Evolutionary conservation across 2,113 vertebrate genomes (phyloP).

Genomic region (Noturus placidus): DNA sequence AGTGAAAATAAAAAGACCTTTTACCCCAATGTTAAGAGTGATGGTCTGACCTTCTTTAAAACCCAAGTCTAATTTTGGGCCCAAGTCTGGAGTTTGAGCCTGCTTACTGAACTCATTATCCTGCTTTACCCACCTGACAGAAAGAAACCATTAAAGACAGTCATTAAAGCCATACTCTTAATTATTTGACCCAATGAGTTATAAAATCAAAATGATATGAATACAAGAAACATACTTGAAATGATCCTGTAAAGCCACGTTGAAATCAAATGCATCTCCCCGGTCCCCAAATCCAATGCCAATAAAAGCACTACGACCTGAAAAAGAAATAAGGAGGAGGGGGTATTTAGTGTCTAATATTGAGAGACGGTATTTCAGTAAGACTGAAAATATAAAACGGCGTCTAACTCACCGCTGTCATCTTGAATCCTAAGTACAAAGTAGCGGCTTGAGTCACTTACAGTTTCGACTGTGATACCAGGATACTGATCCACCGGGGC

Average conservation of each 20-base stretch:
- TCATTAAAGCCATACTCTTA: not conserved
- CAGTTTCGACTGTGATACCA: constrained; percentile 86
- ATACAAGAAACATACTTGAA: constrained; percentile 80
- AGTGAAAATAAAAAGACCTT: not conserved
- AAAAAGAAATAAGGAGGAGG: constrained; percentile 12
- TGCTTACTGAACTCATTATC: constrained; percentile 87
- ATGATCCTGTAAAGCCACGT: constrained; percentile 95
- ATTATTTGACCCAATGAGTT: not conserved
- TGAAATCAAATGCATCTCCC: constrained; percentile 98
- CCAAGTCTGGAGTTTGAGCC: constrained; percentile 80
- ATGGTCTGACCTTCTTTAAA: constrained; percentile 99
- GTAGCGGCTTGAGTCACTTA: constrained; percentile 90
- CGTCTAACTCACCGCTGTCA: constrained; percentile 76
- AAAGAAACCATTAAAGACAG: constrained; percentile 19
- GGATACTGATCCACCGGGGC: constrained; percentile 88
- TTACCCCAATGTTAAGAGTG: constrained; percentile 94
- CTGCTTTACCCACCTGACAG: constrained; percentile 90
- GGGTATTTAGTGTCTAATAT: not conserved
- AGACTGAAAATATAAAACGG: constrained; percentile 21
- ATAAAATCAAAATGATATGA: not conserved
- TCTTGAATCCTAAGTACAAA: constrained; percentile 91
- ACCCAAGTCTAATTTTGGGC: constrained; percentile 90
- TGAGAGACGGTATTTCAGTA: not conserved
- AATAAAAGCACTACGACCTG: constrained; percentile 95
- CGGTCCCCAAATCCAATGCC: constrained; percentile 93